A percentile compares a stretch with the other conserved stretches of the same genome.
phyloP scores from a whole-genome alignment of 2,888 invertebrate species.

The Augiades crinisus region DNA sequence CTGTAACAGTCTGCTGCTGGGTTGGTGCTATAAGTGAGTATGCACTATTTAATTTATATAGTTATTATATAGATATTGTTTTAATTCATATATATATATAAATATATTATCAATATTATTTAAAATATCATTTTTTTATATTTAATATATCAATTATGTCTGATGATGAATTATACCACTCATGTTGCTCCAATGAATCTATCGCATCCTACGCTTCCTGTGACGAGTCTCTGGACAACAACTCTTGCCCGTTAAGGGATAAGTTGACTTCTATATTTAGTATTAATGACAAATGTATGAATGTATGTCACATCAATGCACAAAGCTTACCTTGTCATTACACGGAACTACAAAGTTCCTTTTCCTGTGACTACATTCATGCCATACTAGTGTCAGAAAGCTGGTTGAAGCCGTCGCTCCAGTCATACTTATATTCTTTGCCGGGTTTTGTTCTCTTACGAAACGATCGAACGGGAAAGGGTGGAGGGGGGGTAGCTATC shows the following conservation, averaged over 20 bases:
- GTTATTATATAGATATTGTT: too few species aligned
- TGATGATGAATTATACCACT: too few species aligned
- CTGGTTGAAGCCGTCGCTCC: background rate
- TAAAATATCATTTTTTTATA: too few species aligned
- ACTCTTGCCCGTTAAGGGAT: background rate
- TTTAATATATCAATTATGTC: too few species aligned
- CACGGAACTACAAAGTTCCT: background rate
- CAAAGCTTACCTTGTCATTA: background rate
- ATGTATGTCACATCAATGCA: background rate
- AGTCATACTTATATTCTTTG: background rate
- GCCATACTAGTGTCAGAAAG: background rate
- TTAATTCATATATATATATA: too few species aligned
- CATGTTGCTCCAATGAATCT: background rate
- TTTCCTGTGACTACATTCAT: background rate
- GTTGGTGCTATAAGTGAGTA: too few species aligned
- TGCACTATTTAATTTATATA: too few species aligned
- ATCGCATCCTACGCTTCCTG: background rate
- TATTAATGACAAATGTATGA: background rate
- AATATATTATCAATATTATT: too few species aligned
- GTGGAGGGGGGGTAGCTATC: background rate
- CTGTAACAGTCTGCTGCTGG: too few species aligned
- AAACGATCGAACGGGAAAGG: too few species aligned
- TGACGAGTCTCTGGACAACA: background rate
- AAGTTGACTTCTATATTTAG: background rate
- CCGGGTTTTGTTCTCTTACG: background rate